These are phyloP conservation scores for Zhengitettix transpicula DNA, from an alignment of 2,888 invertebrate species.

Conservation along the genomic window DNA sequence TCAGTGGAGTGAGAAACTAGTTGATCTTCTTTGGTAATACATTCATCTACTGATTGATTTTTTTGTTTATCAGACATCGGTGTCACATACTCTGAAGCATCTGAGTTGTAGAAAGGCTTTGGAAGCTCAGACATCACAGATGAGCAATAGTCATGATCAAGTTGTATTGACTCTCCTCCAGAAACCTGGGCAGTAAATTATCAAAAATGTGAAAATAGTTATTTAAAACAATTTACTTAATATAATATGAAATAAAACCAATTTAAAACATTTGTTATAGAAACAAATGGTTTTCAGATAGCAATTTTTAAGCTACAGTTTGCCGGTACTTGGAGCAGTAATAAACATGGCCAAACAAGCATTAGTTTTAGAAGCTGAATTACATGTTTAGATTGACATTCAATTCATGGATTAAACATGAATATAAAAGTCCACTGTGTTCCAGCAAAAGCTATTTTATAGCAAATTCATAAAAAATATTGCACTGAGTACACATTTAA, in stretches of 20 bases:
- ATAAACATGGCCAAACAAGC: no score
- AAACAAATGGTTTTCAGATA: not conserved
- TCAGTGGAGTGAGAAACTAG: conserved; percentile 7
- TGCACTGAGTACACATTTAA: no score
- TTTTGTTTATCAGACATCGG: not conserved
- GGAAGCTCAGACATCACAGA: not conserved
- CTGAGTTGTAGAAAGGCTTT: conserved; percentile 13
- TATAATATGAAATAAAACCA: not conserved
- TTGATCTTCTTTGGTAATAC: not conserved
- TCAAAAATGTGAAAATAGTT: not conserved
- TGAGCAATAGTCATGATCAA: conserved; percentile 42
- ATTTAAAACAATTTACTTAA: not conserved
- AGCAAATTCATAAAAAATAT: no score
- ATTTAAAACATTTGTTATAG: not conserved
- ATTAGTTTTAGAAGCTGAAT: no score
- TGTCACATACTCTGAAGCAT: conserved; percentile 11
- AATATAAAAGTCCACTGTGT: no score
- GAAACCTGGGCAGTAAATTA: conserved; percentile 9
- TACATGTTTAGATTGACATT: no score
- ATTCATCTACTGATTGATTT: not conserved
- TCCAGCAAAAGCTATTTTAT: no score
- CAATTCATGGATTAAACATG: no score
- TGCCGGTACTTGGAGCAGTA: no score
- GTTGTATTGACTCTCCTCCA: conserved; percentile 23
- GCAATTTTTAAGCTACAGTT: no score